Conservation (phyloP, 2,113 vertebrate genomes). For the Hyla sarda region DNA sequence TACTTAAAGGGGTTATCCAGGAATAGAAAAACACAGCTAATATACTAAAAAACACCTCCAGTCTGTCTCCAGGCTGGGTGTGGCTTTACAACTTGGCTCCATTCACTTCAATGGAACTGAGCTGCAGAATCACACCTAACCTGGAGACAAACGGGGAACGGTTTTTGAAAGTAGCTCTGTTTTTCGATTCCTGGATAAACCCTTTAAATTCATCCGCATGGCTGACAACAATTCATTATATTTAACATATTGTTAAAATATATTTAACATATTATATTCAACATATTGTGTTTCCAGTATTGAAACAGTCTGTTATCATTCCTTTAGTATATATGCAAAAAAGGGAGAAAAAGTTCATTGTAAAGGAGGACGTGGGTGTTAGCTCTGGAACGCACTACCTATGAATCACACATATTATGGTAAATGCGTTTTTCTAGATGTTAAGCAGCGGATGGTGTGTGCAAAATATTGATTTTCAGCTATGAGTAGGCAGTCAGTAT, state of each 20-base stretch:
- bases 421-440: slow-evolving; percentile 12
- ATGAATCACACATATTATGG: slow-evolving; percentile 31
- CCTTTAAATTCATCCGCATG: too few relatives aligned
- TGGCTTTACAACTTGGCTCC: too few relatives aligned
- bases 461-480: slow-evolving; percentile 24
- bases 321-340: neutral
- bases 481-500: neutral
- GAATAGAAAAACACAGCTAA: too few relatives aligned
- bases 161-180: too few relatives aligned
- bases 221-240: too few relatives aligned
- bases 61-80: too few relatives aligned
- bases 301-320: neutral
- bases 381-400: neutral
- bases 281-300: neutral
- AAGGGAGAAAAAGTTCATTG: neutral
- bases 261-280: neutral
- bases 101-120: too few relatives aligned
- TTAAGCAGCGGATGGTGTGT: neutral
- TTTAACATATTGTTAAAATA: neutral
- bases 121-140: too few relatives aligned
- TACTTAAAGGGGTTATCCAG: too few relatives aligned
- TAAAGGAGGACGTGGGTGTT: slow-evolving; percentile 22
- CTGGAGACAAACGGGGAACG: too few relatives aligned
- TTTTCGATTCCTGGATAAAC: too few relatives aligned
- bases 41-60: too few relatives aligned